Evolutionary conservation across 2,113 vertebrate species (phyloP), one percentile per base, ranked within the genome.

Genomic region (Copsychus sechellarum): DNA sequence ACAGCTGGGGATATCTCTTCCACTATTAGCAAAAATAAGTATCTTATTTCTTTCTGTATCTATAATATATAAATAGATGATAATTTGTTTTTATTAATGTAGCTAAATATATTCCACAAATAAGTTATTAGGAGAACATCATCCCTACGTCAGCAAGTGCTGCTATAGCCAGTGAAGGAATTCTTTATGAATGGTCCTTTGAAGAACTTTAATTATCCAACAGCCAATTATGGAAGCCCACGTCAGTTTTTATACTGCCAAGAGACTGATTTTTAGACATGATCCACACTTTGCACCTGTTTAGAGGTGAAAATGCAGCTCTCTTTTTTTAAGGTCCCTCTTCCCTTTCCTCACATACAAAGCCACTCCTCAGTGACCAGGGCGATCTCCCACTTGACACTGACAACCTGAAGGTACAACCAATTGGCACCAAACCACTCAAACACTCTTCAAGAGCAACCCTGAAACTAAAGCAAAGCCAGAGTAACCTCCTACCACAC

Each of bases 21-120:
- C 12, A 16, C 36, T 38, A 12, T 21, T 81, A 82, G 88, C 13
- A 94, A 92, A 96, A 95, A 95, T 79, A 95, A 62, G 56, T 62
- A 36, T 48, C 61, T 89, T 77, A 20, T 58, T 88, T 95, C 11
- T 92, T 78, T 92, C 43, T 82, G 23, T 58, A 79, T 45, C 78
- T 87, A 3, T 50, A 85, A 82, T 86, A 96, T 40, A 95, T 67
- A 93, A 93, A 93, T 92, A 96, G 83, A 81, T 7, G 8, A 86
- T 80, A 0, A 56, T 38, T 69, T 38, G 54, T 31, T 95, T 90
- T 85, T 61, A 91, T 77, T 72, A 65, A 73, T 31, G 66, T 90
- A 95, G 66, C 90, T 93, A 96, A 95, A 94, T 94, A 95, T 53
- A 95, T 67, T 91, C 79, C 57, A 79, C 1, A 16, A 87, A 72